A percentile compares a stretch with the other conserved stretches of the same genome.
These are phyloP conservation scores for Chromis chromis DNA, from an alignment of 2,797 vertebrate species.

Conservation along the genomic window DNA sequence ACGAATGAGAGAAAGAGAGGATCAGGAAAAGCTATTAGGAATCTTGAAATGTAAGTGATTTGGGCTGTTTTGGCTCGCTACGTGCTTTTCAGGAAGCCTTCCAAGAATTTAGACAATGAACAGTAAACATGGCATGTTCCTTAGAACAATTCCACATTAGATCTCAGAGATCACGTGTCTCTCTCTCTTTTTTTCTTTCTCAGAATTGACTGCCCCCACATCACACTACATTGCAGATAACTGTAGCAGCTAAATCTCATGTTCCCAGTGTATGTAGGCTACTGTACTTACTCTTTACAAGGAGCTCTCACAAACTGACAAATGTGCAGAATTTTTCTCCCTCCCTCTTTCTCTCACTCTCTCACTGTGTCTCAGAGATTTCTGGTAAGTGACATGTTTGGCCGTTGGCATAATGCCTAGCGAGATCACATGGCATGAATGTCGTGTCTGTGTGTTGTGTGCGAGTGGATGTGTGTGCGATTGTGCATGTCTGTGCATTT, in stretches of 20 bases:
- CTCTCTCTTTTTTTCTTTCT: constrained; percentile 48
- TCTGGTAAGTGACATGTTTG: constrained; percentile 89
- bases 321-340: constrained; percentile 69
- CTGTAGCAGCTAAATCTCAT: constrained; percentile 69
- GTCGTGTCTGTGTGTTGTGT: constrained; percentile 80
- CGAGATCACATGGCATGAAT: constrained; percentile 88
- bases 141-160: constrained; percentile 81
- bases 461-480: constrained; percentile 33
- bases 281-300: constrained; percentile 74
- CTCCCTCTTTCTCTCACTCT: constrained; percentile 33
- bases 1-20: constrained; percentile 44
- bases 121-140: constrained; percentile 83
- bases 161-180: constrained; percentile 76
- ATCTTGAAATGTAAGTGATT: constrained; percentile 63
- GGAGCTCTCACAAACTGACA: constrained; percentile 74
- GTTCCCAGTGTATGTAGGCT: constrained; percentile 67
- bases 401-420: constrained; percentile 87
- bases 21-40: constrained; percentile 59
- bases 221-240: constrained; percentile 67
- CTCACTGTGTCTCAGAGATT: constrained; percentile 79
- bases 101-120: constrained; percentile 83
- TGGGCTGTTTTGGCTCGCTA: constrained; percentile 60
- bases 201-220: constrained; percentile 72
- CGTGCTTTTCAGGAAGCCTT: constrained; percentile 78
- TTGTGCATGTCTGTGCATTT: constrained; percentile 64